Evolutionary conservation across 1,140 invertebrate species (phyloP).

Genomic region (Platyscapa corneri): DNA sequence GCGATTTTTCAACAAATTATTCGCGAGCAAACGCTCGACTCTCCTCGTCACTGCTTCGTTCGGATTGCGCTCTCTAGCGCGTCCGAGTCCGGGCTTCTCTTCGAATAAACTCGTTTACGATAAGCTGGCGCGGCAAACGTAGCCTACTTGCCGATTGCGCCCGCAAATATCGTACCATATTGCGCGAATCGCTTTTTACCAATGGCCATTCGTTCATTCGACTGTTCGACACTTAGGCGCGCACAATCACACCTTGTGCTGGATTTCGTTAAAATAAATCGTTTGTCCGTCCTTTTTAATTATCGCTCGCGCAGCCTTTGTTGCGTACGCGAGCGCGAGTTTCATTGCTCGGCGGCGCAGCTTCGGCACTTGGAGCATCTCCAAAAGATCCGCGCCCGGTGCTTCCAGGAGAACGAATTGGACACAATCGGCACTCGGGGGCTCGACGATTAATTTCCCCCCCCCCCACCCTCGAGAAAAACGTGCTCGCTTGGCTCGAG

Average conservation of each 20-base stretch:
- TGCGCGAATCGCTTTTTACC: neutral
- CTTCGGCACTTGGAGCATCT: no score
- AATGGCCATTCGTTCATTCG: neutral
- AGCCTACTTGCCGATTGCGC: neutral
- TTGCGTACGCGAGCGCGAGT: no score
- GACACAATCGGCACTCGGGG: no score
- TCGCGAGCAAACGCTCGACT: neutral
- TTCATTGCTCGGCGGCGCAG: no score
- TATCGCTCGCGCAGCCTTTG: no score
- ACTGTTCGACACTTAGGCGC: neutral
- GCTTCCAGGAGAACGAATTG: no score
- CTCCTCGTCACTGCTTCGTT: no score
- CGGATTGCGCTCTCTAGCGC: neutral
- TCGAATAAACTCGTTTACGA: neutral
- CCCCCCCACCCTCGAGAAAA: no score
- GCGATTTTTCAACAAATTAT: neutral
- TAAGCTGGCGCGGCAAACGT: neutral
- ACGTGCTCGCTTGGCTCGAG: no score
- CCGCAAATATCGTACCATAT: neutral
- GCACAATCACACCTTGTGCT: neutral
- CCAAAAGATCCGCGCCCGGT: no score
- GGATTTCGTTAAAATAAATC: constrained; percentile 3
- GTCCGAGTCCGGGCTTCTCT: neutral
- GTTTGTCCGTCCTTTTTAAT: neutral
- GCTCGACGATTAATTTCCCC: no score